Percentiles rank a stretch among this genome's conserved stretches.
These are phyloP conservation scores for Hippocampus mohnikei DNA, from an alignment of 2,113 vertebrate species.

Conservation along the genomic window DNA sequence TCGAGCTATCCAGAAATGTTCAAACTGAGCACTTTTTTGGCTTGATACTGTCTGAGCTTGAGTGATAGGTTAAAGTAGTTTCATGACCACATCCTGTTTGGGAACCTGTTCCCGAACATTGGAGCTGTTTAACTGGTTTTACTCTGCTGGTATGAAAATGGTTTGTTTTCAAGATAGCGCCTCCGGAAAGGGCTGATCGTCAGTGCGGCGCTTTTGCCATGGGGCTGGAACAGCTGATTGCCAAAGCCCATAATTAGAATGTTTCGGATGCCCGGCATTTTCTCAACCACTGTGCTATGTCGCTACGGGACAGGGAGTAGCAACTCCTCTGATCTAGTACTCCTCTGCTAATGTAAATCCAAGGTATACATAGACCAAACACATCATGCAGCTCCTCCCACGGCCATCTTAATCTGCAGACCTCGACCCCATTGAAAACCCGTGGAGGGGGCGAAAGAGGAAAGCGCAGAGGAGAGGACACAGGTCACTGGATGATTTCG, in stretches of 20 bases:
- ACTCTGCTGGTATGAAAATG: constrained; percentile 1
- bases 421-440: no score
- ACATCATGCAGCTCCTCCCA: no score
- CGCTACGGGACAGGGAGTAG: constrained; percentile 5
- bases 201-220: background rate
- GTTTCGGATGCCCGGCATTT: constrained; percentile 54
- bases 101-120: constrained; percentile 8
- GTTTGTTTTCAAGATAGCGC: background rate
- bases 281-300: constrained; percentile 34
- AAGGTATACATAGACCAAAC: no score
- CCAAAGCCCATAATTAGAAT: constrained; percentile 38
- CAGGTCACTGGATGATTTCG: no score
- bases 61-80: background rate
- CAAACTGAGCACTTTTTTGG: no score
- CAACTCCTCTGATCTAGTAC: constrained; percentile 22
- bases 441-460: no score
- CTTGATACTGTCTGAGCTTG: background rate
- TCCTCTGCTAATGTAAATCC: background rate
- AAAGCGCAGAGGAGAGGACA: no score
- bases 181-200: background rate
- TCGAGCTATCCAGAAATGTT: no score
- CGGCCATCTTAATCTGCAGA: no score
- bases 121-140: constrained; percentile 26
- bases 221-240: constrained; percentile 26
- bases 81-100: constrained; percentile 6